Evolutionary conservation across 1,140 invertebrate species (phyloP), one percentile per base, ranked within the genome.

Genomic region (Drosophila baimaii): DNA sequence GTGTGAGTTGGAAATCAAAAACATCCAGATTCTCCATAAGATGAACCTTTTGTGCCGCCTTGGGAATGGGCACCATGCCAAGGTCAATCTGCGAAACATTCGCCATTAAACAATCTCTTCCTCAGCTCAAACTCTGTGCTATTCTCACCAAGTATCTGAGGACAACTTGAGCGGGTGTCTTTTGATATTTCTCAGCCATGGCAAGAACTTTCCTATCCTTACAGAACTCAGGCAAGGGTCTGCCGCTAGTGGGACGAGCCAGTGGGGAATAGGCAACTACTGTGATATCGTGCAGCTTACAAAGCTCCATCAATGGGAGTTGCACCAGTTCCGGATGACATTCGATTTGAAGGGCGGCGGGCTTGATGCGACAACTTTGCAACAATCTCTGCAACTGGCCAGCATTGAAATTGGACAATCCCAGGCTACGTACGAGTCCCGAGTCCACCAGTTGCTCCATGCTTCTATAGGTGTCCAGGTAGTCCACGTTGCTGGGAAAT

Each of bases 351-450:
- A 96, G 94, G 6, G 93, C 94, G 1, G 94, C 95, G 0, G 97
- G 98, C 75, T 95, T 95, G 19, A 98, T 94, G 25, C 90, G 93
- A 0, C 94, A 94, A 23, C 91, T 92, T 7, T 94, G 92, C 17
- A 97, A 77, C 5, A 99, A 74, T 21, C 95, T 93, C 51, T 95
- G 92, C 21, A 98, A 93, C 92, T 98, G 98, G 37, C 93, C 85
- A 41, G 93, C 94, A 89, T 97, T 98, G 90, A 98, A 98, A 92
- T 98, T 99, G n/a, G 97, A 98, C 6, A 98, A 59, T 2, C 98
- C 98, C 78, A 99, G 96, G 49, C 95, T 95, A 54, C 93, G 95
- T 0, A 94, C 93, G 10, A 97, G 92, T 0, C 97, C 97, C 57
- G 94, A 92, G n/a, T 94, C 92, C 3, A 95, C 95, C 49, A 95